Conservation (phyloP, 2,797 vertebrate species). For the Rallus crepitans region DNA sequence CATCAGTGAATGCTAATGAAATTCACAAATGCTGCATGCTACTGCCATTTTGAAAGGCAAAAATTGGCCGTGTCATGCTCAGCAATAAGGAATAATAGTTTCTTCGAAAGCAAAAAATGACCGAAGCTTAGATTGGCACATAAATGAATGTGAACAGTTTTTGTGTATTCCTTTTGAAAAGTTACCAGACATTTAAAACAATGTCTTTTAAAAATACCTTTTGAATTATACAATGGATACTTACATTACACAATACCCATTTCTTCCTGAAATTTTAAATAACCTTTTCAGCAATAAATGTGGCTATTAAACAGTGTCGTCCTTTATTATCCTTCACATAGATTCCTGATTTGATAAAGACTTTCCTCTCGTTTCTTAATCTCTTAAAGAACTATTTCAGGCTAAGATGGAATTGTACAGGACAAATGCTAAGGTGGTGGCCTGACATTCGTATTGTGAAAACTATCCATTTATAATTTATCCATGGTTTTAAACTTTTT, state of each 20-base stretch:
- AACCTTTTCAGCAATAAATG: neutral
- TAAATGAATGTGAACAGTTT: neutral
- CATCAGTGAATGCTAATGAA: neutral
- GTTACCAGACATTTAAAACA: neutral
- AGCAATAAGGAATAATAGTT: neutral
- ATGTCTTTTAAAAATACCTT: neutral
- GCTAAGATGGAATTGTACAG: neutral
- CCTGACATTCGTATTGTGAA: neutral
- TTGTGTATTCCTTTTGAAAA: neutral
- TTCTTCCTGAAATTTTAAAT: neutral
- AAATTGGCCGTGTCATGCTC: neutral
- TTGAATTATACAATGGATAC: neutral
- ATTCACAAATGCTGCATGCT: neutral
- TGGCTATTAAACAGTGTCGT: accelerated
- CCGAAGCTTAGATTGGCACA: neutral
- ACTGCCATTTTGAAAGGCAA: neutral
- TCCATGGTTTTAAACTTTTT: neutral
- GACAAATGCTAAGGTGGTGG: neutral
- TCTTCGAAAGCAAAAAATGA: neutral
- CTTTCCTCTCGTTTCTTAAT: neutral
- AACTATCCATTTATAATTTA: neutral
- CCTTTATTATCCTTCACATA: neutral
- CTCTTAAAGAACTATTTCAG: neutral
- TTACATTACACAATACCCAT: accelerated
- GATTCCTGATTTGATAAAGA: neutral